A percentile compares a stretch with the other conserved stretches of the same genome.
Evolutionary conservation across 1,140 invertebrate genomes (phyloP).

Genomic region (Calliphora vicina): DNA sequence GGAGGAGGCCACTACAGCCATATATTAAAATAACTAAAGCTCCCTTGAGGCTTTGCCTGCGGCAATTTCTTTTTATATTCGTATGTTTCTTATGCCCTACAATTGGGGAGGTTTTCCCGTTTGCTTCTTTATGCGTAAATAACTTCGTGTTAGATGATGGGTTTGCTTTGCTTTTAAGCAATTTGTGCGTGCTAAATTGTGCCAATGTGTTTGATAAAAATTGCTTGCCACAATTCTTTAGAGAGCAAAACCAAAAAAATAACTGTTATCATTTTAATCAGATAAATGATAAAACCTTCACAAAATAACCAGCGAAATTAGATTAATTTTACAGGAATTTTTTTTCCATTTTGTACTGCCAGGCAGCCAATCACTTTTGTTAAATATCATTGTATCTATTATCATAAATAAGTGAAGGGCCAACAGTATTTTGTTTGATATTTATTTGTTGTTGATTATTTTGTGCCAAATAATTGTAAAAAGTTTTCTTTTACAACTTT

Average conservation of each 20-base stretch:
- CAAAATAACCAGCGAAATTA: constrained; percentile 6
- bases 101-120: constrained; percentile 17
- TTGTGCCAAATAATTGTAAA: too few relatives aligned
- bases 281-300: constrained; percentile 27
- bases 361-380: background rate
- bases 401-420: background rate
- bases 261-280: constrained; percentile 26
- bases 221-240: constrained; percentile 7
- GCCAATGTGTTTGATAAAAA: constrained; percentile 3
- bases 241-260: constrained; percentile 9
- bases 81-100: background rate
- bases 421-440: too few relatives aligned
- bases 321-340: background rate
- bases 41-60: constrained; percentile 6
- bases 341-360: background rate
- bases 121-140: background rate
- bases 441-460: too few relatives aligned
- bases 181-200: constrained; percentile 25
- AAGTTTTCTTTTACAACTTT: too few relatives aligned
- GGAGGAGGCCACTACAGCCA: background rate
- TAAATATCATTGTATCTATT: background rate
- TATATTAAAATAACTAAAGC: constrained; percentile 1
- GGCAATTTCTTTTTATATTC: background rate
- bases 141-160: background rate
- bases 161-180: constrained; percentile 26